Base-by-base conservation (phyloP, 2,113 vertebrate species). In the Castor canadensis region DNA sequence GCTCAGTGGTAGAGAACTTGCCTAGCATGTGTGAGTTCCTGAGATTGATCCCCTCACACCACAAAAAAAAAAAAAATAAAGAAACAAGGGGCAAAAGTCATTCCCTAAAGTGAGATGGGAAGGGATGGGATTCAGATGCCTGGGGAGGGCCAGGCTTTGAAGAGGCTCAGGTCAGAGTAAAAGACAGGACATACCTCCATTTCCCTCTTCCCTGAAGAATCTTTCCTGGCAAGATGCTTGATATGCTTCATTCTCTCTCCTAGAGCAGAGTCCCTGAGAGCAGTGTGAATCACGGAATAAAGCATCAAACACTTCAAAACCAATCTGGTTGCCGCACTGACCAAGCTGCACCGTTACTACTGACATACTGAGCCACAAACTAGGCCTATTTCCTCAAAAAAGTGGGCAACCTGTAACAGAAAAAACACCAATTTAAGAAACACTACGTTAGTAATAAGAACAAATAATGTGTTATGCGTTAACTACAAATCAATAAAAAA, bases 281-380 rank as follows among this genome's bases (percentile, higher is more conserved):
- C 98, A 97, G 52, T 6, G 54, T 67, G 97, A 96, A 22, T 99
- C 99, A 5, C 94, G 97, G 89, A 98, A 98, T 43, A 99, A 52
- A 62, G 98, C 45, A 87, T 98, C 98, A 67, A 99, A 99, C 66
- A 99, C 95, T 97, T 99, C 99, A 0, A 98, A 98, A 19, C 99
- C 99, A 79, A 99, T 98, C 95, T 99, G 99, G 97, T 99, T 99
- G 52, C 99, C 99, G 87, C 99, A 99, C 97, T 99, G 99, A 35
- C 99, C 99, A 32, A 99, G 98, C 94, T 99, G 99, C 19, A 99
- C 98, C 0, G 99, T 99, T 75, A 99, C 98, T 43, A 99, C 64
- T 1, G 99, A 99, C 99, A 99, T 99, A 16, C 58, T 97, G 40
- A 47, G 20, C 52, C 60, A 19, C 69, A 56, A 49, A 89, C 6